These are phyloP conservation scores for Leptoclinus maculatus DNA, from an alignment of 2,797 vertebrate genomes.

Conservation along the genomic window DNA sequence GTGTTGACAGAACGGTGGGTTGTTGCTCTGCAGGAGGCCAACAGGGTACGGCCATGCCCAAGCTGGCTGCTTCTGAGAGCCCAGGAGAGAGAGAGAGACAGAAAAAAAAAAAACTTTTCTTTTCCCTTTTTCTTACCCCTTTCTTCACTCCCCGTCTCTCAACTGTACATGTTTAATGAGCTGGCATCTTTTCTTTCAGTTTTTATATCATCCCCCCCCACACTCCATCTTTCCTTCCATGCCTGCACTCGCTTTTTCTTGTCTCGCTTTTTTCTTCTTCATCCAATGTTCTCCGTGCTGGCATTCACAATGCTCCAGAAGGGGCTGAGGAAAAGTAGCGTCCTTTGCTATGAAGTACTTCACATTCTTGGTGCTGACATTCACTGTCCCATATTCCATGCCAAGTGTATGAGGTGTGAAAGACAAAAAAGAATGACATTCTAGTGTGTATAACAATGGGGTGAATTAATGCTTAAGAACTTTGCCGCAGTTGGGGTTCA, in stretches of 20 bases:
- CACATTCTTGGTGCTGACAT: constrained; percentile 62
- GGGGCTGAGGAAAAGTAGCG: constrained; percentile 53
- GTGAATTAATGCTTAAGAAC: constrained; percentile 64
- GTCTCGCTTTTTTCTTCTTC: constrained; percentile 53
- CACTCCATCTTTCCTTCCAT: constrained; percentile 55
- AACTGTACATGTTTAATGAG: constrained; percentile 75
- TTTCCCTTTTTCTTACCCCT: constrained; percentile 42
- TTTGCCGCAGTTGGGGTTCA: constrained; percentile 27
- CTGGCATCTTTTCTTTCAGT: constrained; percentile 67
- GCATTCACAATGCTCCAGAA: constrained; percentile 61
- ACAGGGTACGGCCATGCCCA: constrained; percentile 43
- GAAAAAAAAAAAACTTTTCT: constrained; percentile 41
- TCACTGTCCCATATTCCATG: constrained; percentile 62
- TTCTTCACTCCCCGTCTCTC: constrained; percentile 58
- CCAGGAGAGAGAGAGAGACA: constrained; percentile 9
- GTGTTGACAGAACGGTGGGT: constrained; percentile 65
- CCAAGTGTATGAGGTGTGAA: constrained; percentile 61
- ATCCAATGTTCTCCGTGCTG: constrained; percentile 60
- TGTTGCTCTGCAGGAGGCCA: constrained; percentile 59
- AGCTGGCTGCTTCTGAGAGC: constrained; percentile 33
- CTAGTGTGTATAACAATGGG: constrained; percentile 61
- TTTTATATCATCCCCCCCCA: constrained; percentile 19
- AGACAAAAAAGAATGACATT: constrained; percentile 39
- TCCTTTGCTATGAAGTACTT: constrained; percentile 50
- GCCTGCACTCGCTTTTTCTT: constrained; percentile 48